Conservation (phyloP, 2,888 invertebrate genomes). For the Parnassius apollo region DNA sequence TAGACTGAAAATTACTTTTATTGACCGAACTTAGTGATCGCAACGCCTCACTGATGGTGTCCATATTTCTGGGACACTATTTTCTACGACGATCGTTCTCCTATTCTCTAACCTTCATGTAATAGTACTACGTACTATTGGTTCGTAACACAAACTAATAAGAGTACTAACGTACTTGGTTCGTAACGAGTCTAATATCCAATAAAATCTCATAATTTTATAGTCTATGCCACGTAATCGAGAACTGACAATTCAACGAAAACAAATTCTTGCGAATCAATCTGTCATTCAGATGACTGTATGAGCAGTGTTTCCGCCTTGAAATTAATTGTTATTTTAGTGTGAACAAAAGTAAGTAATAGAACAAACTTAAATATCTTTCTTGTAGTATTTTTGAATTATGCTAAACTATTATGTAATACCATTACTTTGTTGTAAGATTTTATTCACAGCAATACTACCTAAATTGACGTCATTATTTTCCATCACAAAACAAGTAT, state of each 20-base stretch:
- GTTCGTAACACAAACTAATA: too few relatives aligned
- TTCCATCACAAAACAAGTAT: conserved; percentile 59
- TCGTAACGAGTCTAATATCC: conserved; percentile 25
- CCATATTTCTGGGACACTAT: too few relatives aligned
- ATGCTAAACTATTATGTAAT: conserved; percentile 29
- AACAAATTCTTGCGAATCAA: conserved; percentile 55
- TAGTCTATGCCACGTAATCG: conserved; percentile 44
- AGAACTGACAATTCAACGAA: conserved; percentile 44
- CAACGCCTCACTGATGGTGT: too few relatives aligned
- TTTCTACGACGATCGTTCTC: too few relatives aligned
- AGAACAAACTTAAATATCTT: conserved; percentile 14
- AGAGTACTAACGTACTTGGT: too few relatives aligned
- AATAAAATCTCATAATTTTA: conserved; percentile 26
- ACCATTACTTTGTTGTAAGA: conserved; percentile 22
- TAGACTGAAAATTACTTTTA: too few relatives aligned
- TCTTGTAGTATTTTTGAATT: conserved; percentile 31
- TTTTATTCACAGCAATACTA: conserved; percentile 32
- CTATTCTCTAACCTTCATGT: too few relatives aligned
- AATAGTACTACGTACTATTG: conserved; percentile 24
- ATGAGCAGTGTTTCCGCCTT: conserved; percentile 71
- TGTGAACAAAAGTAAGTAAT: conserved; percentile 59
- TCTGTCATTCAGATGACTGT: conserved; percentile 74
- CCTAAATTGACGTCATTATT: conserved; percentile 70
- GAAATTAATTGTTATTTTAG: conserved; percentile 49
- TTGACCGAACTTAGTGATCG: too few relatives aligned